Percentiles rank a stretch among this genome's conserved stretches.
Conservation (phyloP, 2,888 invertebrate species). For the Mesorhabditis belari region DNA sequence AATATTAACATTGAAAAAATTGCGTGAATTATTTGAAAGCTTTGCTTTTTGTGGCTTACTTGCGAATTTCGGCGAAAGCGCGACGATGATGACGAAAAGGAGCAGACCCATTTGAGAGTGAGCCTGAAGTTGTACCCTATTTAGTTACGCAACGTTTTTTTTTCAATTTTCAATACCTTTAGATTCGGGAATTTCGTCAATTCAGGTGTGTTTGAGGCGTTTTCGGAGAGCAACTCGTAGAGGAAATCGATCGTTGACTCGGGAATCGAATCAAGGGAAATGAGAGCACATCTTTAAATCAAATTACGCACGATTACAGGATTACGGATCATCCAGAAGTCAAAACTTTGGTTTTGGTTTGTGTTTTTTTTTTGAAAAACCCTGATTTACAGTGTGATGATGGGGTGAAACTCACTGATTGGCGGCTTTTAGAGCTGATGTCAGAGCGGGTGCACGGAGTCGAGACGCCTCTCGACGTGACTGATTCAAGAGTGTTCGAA, state of each 20-base stretch:
- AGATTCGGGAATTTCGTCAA: not conserved
- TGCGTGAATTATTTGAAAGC: not conserved
- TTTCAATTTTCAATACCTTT: not conserved
- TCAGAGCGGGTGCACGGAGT: not conserved
- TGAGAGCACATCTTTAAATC: not conserved
- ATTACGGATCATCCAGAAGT: not conserved
- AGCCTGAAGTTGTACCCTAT: not conserved
- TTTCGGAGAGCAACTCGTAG: not conserved
- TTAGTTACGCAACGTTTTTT: not conserved
- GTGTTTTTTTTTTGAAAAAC: too few species aligned
- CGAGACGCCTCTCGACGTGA: not conserved
- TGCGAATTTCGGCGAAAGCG: not conserved
- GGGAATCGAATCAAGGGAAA: not conserved
- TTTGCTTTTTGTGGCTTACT: not conserved
- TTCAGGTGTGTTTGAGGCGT: not conserved
- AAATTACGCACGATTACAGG: not conserved
- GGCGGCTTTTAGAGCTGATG: not conserved
- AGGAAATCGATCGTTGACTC: not conserved
- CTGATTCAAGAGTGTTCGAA: not conserved
- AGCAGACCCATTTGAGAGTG: not conserved
- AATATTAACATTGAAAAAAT: too few species aligned
- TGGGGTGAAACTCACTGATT: not conserved
- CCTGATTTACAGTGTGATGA: too few species aligned
- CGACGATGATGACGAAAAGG: not conserved
- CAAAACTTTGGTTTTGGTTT: too few species aligned